Evolutionary conservation across 1,140 invertebrate species (phyloP).

Genomic region (Pseudomyrmex concolor): DNA sequence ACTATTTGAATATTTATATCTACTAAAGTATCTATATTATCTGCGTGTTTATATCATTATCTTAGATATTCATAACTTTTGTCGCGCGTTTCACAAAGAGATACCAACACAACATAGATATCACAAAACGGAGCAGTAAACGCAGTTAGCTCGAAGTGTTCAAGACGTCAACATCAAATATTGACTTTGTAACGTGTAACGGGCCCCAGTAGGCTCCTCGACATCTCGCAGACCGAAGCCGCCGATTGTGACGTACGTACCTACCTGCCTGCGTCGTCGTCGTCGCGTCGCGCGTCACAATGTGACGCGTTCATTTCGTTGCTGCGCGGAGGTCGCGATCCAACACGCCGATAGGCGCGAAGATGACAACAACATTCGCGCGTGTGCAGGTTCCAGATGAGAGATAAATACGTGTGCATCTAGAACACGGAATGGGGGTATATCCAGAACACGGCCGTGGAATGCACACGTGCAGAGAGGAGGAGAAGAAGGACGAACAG

Average conservation of each 20-base stretch:
- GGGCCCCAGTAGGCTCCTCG: not conserved
- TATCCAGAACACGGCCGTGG: conserved; percentile 23
- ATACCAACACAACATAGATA: too few relatives aligned
- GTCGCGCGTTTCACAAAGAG: not conserved
- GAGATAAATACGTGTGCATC: conserved; percentile 8
- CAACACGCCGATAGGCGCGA: conserved; percentile 29
- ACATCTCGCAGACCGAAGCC: not conserved
- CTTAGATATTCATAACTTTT: not conserved
- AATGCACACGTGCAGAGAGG: conserved; percentile 54
- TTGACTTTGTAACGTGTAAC: conserved; percentile 24
- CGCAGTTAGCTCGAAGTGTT: not conserved
- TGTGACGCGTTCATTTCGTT: not conserved
- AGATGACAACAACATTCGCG: conserved; percentile 26
- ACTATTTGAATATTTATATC: too few relatives aligned
- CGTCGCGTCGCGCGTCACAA: not conserved
- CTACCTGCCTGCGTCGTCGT: not conserved
- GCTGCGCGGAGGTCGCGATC: not conserved
- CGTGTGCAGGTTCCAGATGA: not conserved
- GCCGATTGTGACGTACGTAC: not conserved
- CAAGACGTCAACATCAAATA: conserved; percentile 4
- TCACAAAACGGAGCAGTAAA: not conserved
- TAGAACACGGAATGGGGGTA: conserved; percentile 1
- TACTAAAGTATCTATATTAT: too few relatives aligned
- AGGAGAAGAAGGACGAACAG: not conserved
- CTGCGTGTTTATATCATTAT: too few relatives aligned